A percentile compares a stretch with the other conserved stretches of the same genome.
Evolutionary conservation across 2,888 invertebrate species (phyloP).

Genomic region (Pelosia muscerda): DNA sequence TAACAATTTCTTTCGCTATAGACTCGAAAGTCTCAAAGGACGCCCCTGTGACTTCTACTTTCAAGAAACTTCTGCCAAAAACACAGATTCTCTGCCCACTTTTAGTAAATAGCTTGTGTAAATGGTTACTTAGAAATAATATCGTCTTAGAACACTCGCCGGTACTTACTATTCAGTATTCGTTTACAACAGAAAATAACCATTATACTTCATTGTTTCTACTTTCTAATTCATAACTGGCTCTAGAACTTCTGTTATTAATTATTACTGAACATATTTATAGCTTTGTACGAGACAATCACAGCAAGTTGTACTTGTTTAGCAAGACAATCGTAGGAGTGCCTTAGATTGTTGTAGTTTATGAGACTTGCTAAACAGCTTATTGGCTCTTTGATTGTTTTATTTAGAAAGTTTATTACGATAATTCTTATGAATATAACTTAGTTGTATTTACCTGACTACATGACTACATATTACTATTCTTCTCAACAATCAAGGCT

Average conservation of each 20-base stretch:
- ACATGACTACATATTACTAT: too few species aligned
- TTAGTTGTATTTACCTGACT: too few species aligned
- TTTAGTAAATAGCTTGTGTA: background rate
- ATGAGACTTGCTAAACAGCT: background rate
- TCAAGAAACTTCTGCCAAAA: background rate
- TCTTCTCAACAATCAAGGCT: background rate
- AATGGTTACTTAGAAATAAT: conserved; percentile 1
- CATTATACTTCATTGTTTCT: background rate
- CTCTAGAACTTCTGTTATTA: background rate
- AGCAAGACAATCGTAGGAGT: background rate
- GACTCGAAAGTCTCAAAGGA: background rate
- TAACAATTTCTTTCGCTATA: too few species aligned
- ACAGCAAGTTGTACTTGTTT: background rate
- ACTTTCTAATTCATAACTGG: background rate
- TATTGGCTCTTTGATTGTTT: background rate
- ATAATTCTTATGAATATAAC: too few species aligned
- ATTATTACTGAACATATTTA: background rate
- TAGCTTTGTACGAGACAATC: background rate
- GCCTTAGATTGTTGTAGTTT: too few species aligned
- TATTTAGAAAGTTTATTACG: background rate
- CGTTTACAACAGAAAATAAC: background rate
- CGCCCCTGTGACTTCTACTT: background rate
- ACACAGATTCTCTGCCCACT: background rate
- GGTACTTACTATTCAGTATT: background rate
- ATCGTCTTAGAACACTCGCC: background rate